These are phyloP conservation scores for Tetrax tetrax DNA, from an alignment of 2,113 vertebrate species.

Conservation along the genomic window DNA sequence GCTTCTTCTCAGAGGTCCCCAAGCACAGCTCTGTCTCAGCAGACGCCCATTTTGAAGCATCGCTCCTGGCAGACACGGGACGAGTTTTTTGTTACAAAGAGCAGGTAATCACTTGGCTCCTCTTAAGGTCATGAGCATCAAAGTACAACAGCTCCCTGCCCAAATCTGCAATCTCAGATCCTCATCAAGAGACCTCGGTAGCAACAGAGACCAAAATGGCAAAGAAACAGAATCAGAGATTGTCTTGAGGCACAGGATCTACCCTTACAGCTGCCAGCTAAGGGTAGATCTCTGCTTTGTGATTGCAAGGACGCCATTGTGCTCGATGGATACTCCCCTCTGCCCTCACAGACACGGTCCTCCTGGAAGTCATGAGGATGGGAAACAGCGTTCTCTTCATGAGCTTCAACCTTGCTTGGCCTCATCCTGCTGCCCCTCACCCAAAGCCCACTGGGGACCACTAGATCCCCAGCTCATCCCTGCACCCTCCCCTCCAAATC, in stretches of 20 bases:
- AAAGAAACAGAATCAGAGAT: neutral
- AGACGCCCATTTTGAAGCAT: neutral
- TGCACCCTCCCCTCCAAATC: neutral
- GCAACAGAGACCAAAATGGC: neutral
- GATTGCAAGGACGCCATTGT: neutral
- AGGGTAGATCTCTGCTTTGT: neutral
- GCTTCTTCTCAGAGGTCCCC: neutral
- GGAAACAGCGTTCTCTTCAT: neutral
- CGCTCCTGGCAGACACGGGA: accelerated
- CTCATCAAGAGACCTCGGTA: neutral
- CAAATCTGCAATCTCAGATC: neutral
- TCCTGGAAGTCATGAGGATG: neutral
- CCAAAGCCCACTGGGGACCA: neutral
- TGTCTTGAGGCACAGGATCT: neutral
- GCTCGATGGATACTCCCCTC: neutral
- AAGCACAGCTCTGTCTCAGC: neutral
- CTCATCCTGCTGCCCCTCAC: neutral
- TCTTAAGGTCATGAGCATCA: neutral
- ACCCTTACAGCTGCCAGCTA: neutral
- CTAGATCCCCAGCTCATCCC: neutral
- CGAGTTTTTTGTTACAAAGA: neutral
- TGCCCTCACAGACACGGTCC: accelerated
- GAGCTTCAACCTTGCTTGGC: neutral
- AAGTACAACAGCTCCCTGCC: neutral
- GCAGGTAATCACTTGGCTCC: neutral